Percentiles rank a stretch among this genome's conserved stretches.
Conservation (phyloP, 2,888 invertebrate species). For the Dryococelus australis region DNA sequence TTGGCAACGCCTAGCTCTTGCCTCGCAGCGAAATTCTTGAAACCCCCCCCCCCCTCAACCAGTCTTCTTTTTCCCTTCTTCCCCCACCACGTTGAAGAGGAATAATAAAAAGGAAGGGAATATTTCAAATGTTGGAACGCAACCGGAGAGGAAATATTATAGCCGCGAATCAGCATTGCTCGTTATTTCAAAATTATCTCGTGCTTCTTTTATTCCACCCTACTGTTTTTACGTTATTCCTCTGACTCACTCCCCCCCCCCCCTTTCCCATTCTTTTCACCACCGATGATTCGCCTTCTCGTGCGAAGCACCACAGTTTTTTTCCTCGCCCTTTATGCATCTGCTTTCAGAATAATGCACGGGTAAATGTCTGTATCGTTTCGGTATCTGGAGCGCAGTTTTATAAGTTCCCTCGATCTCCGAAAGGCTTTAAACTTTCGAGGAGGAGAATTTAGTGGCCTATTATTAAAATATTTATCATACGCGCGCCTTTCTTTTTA, state of each 20-base stretch:
- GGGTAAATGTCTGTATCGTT: background rate
- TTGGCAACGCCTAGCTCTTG: background rate
- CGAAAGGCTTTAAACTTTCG: background rate
- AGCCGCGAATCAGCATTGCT: slow-evolving; percentile 16
- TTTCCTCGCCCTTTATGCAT: background rate
- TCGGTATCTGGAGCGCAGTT: background rate
- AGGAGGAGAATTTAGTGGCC: too few relatives aligned
- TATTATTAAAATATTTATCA: too few relatives aligned
- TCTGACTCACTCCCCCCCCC: background rate
- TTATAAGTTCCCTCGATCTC: background rate
- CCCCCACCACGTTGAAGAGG: background rate
- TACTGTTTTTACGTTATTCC: background rate
- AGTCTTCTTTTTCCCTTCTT: background rate
- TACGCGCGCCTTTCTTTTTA: too few relatives aligned
- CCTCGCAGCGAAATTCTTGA: too few relatives aligned
- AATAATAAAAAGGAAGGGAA: slow-evolving; percentile 6
- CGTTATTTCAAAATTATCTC: slow-evolving; percentile 9
- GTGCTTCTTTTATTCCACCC: slow-evolving; percentile 4
- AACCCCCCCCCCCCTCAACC: background rate
- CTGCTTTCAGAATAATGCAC: background rate
- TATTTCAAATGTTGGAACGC: slow-evolving; percentile 16
- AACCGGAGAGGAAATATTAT: background rate
- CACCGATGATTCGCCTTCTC: background rate
- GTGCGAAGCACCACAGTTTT: background rate
- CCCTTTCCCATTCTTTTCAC: background rate